Base-by-base conservation (phyloP, 2,797 vertebrate genomes). In the Heterohyrax brucei region DNA sequence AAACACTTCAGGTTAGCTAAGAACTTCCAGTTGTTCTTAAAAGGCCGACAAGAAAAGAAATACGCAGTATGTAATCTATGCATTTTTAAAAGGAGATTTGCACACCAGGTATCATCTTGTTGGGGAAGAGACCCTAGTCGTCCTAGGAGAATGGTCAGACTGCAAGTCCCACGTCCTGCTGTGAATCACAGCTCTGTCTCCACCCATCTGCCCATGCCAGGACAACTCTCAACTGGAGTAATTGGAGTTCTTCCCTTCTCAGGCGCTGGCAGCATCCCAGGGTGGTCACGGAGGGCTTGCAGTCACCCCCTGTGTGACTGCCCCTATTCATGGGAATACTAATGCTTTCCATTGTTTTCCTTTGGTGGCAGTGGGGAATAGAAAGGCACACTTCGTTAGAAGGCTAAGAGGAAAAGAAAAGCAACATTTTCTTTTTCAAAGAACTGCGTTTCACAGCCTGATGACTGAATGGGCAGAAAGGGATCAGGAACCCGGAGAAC, bases 91-190 rank as follows among this genome's bases (percentile, higher is more conserved):
- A 89, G 62, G 12, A 73, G 53, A 0, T 10, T 0, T 81, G 48
- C 92, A 95, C 78, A 98, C 98, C 98, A 95, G 98, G 88, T 90
- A 98, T 97, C 98, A 99, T 98, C 24, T 66, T 33, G 76, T 77
- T 1, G 3, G 56, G 82, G 50, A n/a, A 75, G 94, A 5, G n/a
- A 95, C 59, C 6, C 62, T 9, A 33, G 66, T 33, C 84, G 22
- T 64, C 0, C 96, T n/a, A 93, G 85, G 26, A 22, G 81, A 44
- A 77, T 1, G 33, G 61, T 30, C 2, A 1, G 21, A 28, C 97
- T 21, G 10, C 5, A 30, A 84, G 28, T 87, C 70, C 70, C 4
- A 18, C 4, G 95, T 77, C 92, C 16, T 0, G 2, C 7, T 59
- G 73, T 97, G 97, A 98, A 98, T 97, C 19, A 26, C 48, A 18